Evolutionary conservation across 2,797 vertebrate species (phyloP).

Genomic region (Enoplosus armatus): DNA sequence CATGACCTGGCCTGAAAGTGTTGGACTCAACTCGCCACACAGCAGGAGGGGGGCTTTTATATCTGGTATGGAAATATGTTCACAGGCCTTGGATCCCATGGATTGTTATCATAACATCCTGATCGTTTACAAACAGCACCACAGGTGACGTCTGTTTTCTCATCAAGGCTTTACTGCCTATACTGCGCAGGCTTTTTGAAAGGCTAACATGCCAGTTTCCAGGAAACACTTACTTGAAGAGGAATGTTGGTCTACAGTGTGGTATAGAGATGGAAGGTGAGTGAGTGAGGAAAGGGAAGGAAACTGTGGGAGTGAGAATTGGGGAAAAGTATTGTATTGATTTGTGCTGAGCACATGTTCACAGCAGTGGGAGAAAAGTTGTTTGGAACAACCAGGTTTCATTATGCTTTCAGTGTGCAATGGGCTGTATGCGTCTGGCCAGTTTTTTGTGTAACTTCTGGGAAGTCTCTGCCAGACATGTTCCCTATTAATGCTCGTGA

Average conservation of each 20-base stretch:
- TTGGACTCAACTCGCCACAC: slow-evolving; percentile 4
- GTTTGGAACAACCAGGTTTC: background rate
- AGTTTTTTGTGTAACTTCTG: background rate
- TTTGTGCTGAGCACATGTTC: background rate
- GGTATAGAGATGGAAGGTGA: background rate
- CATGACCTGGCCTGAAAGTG: slow-evolving; percentile 31
- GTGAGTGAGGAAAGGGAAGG: background rate
- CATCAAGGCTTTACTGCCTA: slow-evolving; percentile 6
- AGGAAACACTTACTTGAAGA: slow-evolving; percentile 20
- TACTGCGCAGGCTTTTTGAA: slow-evolving; percentile 18
- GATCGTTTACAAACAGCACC: slow-evolving; percentile 53
- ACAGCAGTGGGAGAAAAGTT: background rate
- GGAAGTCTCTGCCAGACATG: background rate
- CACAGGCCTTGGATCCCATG: slow-evolving; percentile 33
- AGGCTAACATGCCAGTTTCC: slow-evolving; percentile 20
- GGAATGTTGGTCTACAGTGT: slow-evolving; percentile 12
- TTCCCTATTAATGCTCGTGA: background rate
- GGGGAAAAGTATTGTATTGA: background rate
- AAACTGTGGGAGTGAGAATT: background rate
- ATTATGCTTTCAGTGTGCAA: background rate
- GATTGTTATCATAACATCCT: slow-evolving; percentile 60
- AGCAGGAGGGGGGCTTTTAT: slow-evolving; percentile 32
- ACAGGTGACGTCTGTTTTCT: slow-evolving; percentile 44
- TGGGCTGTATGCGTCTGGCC: background rate
- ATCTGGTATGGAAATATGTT: slow-evolving; percentile 52